Evolutionary conservation across 2,113 vertebrate species (phyloP).

Genomic region (Limnothrissa miodon): DNA sequence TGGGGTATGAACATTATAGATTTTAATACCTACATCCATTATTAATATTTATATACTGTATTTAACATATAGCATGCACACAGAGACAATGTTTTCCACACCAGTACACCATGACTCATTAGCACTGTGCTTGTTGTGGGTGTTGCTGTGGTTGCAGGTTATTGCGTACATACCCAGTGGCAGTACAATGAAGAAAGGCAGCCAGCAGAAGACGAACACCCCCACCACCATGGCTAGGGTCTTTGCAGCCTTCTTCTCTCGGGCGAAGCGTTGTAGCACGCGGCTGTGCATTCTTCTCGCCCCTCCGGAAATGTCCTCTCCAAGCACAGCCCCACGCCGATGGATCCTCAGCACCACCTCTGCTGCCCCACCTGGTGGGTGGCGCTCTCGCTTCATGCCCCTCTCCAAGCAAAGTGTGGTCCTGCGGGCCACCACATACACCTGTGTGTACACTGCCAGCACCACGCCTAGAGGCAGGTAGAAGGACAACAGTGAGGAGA

Average conservation of each 20-base stretch:
- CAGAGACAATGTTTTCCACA: not conserved
- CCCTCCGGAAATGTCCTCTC: constrained; percentile 56
- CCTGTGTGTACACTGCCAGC: constrained; percentile 80
- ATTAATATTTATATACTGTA: too few species aligned
- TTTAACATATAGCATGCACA: not conserved
- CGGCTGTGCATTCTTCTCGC: constrained; percentile 77
- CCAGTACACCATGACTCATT: not conserved
- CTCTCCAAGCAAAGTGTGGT: constrained; percentile 79
- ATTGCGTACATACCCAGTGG: not conserved
- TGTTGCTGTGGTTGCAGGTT: not conserved
- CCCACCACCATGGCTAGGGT: constrained; percentile 82
- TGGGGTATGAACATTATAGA: too few species aligned
- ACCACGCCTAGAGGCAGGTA: constrained; percentile 79
- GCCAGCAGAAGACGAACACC: constrained; percentile 66
- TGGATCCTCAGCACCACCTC: constrained; percentile 80
- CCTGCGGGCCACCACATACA: constrained; percentile 79
- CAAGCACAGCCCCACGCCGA: constrained; percentile 67
- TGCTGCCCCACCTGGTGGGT: constrained; percentile 62
- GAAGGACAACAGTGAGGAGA: constrained; percentile 82
- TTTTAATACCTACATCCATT: too few species aligned
- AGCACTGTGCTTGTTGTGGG: not conserved
- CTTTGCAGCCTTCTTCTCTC: constrained; percentile 83
- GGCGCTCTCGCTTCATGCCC: constrained; percentile 77
- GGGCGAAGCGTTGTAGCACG: constrained; percentile 79
- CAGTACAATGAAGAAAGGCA: constrained; percentile 3